Conservation (phyloP, 2,113 vertebrate genomes). For the Alethe diademata region DNA sequence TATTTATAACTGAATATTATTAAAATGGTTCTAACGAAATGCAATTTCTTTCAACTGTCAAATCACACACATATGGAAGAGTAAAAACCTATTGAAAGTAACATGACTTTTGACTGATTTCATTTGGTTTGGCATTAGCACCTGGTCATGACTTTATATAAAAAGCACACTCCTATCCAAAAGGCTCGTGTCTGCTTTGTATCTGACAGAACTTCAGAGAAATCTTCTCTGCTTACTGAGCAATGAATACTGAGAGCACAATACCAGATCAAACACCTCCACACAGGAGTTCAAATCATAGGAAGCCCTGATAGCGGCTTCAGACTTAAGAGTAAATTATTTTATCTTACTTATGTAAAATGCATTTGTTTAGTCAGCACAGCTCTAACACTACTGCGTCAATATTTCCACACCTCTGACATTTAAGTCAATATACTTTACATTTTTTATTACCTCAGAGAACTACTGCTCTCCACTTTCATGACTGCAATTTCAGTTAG, state of each 20-base stretch:
- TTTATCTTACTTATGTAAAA: constrained; percentile 31
- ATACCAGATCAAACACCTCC: background rate
- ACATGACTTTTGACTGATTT: background rate
- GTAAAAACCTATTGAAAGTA: background rate
- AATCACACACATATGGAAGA: accelerated
- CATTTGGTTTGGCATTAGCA: background rate
- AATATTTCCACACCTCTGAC: constrained; percentile 13
- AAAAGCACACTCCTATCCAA: background rate
- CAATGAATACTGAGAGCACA: background rate
- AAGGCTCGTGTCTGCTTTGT: background rate
- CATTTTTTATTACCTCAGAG: background rate
- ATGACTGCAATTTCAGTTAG: background rate
- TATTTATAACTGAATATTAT: background rate
- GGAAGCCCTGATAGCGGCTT: background rate
- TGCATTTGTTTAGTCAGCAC: background rate
- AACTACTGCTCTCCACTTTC: background rate
- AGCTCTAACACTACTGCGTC: background rate
- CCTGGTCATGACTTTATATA: background rate
- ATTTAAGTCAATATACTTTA: background rate
- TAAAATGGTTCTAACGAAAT: background rate
- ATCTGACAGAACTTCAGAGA: background rate
- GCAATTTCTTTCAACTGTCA: background rate
- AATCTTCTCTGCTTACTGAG: background rate
- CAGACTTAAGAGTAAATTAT: background rate
- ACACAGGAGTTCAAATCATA: background rate